Evolutionary conservation across 2,113 vertebrate genomes (phyloP), one percentile per base, ranked within the genome.

Genomic region (Caranx melampygus): DNA sequence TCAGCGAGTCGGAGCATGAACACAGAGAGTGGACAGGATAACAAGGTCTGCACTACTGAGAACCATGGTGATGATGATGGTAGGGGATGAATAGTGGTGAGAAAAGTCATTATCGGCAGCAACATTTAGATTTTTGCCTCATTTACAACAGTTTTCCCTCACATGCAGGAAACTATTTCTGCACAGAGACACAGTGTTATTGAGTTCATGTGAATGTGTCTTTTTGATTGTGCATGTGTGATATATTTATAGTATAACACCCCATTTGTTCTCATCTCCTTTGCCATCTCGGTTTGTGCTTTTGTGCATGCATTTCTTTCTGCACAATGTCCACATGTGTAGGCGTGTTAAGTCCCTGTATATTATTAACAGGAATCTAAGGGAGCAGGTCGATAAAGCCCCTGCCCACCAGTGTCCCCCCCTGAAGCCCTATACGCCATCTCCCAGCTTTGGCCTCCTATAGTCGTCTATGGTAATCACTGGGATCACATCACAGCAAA

Each of bases 331-430:
- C 80, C 87, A 86, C 59, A 63, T 90, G 88, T 90, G 94, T 92
- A 78, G 92, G 88, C 66, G 88, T 87, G 87, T 82, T 86, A 90
- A 94, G 88, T 90, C 88, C 75, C 82, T 82, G 81, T 91, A 83
- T 89, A 91, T 93, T 92, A 93, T 91, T 93, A 92, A 89, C 85
- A 67, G 86, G 83, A 73, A 86, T 90, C 89, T 83, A 79, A 83
- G 80, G 85, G 74, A 86, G 75, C 81, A 57, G 89, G 91, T 93
- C 89, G 88, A 93, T 94, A 87, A 44, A 88, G 81, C 86, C 81
- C 69, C 87, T 84, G 88, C 92, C 90, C 89, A 89, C 91, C 88
- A 77, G 86, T 78, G 80, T 88, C 78, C 77, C 84, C 84, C 84
- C 84, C 88, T 81, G 75, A 89, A 90, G 89, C 89, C 90, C 89